Conservation (phyloP, 2,888 invertebrate species). For the Arenicola marina region DNA sequence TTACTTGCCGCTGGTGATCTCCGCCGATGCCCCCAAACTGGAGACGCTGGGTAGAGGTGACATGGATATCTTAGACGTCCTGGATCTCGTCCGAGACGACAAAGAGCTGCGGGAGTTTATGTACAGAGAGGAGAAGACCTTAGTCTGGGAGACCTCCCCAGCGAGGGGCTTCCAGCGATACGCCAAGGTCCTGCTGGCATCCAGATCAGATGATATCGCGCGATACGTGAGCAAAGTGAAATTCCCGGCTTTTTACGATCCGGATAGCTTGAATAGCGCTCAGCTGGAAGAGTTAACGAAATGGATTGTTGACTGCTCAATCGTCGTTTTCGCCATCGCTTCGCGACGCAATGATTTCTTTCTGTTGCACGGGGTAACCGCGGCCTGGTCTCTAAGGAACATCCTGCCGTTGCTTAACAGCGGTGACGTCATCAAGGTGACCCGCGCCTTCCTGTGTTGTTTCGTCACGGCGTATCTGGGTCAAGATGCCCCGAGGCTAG, state of each 20-base stretch:
- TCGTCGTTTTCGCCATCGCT: slow-evolving; percentile 13
- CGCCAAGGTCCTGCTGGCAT: background rate
- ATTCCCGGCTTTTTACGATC: too few relatives aligned
- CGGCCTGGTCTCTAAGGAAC: slow-evolving; percentile 19
- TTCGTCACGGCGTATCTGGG: slow-evolving; percentile 12
- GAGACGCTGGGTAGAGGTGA: background rate
- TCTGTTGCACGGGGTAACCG: slow-evolving; percentile 26
- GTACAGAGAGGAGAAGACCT: too few relatives aligned
- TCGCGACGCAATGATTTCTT: slow-evolving; percentile 25
- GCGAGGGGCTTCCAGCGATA: background rate
- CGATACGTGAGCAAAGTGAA: background rate
- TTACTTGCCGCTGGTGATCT: background rate
- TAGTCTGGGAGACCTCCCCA: too few relatives aligned
- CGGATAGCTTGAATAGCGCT: background rate
- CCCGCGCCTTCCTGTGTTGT: background rate
- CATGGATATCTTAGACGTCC: background rate
- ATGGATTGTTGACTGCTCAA: slow-evolving; percentile 24
- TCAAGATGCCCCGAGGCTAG: slow-evolving; percentile 4
- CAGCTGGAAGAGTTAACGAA: background rate
- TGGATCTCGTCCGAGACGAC: background rate
- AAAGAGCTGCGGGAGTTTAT: background rate
- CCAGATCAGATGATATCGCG: background rate
- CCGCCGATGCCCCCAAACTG: background rate
- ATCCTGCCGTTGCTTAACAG: slow-evolving; percentile 1
- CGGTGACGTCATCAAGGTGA: background rate